These are phyloP conservation scores for Choloepus didactylus DNA, from an alignment of 2,797 vertebrate species.

Conservation along the genomic window DNA sequence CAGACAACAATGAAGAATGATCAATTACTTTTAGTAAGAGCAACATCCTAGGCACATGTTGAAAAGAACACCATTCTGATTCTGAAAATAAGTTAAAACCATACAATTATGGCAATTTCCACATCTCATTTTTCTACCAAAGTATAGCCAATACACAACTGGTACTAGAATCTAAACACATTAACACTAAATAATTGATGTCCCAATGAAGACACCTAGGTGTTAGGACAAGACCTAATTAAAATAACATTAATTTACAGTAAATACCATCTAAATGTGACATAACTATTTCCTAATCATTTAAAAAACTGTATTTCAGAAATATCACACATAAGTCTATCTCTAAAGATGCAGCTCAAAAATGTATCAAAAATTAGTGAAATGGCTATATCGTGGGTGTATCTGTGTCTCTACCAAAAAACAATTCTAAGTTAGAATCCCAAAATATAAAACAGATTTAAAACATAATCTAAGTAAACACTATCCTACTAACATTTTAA, in stretches of 20 bases:
- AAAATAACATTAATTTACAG: background rate
- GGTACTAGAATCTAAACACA: background rate
- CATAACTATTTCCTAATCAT: background rate
- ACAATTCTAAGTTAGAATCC: slow-evolving; percentile 9
- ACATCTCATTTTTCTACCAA: slow-evolving; percentile 20
- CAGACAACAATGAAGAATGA: slow-evolving; percentile 3
- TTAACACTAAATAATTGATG: background rate
- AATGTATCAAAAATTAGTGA: background rate
- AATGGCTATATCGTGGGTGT: background rate
- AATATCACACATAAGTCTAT: background rate
- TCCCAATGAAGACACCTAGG: background rate
- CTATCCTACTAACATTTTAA: background rate
- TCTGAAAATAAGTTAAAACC: slow-evolving; percentile 9
- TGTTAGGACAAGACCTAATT: background rate
- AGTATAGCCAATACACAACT: background rate
- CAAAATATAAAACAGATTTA: slow-evolving; percentile 2
- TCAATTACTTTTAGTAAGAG: background rate
- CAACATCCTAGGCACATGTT: background rate
- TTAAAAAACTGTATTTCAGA: background rate
- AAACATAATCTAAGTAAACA: background rate
- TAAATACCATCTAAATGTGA: background rate
- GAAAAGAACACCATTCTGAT: background rate
- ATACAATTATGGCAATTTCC: background rate
- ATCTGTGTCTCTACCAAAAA: background rate
- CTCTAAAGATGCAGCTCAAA: background rate